Base-by-base conservation (phyloP, 2,113 vertebrate genomes). In the Pteropus alecto region DNA sequence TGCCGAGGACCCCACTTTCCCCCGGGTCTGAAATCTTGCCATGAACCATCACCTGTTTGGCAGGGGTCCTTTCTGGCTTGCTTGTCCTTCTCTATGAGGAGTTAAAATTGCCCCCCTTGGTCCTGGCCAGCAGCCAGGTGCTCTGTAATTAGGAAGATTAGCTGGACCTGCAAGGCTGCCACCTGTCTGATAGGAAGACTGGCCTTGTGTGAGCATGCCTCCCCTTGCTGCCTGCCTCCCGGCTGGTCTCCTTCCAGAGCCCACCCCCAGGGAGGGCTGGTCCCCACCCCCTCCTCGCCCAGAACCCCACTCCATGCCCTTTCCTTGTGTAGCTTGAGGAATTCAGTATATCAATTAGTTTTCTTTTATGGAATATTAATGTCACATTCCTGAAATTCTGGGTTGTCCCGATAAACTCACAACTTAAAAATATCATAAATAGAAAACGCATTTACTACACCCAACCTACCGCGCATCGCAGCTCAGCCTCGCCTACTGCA, bases 131-230 rank as follows among this genome's bases (percentile, higher is more conserved):
- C 1, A 30, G 86, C 96, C 96, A 95, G 48, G n/a, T 63, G 43
- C 13, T 86, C 82, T 67, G 89, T 94, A 87, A 94, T 95, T 91
- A 92, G 96, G 74, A 94, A 58, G 89, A 93, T 91, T 91, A 92
- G 43, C 38, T 28, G 73, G 77, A 74, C 54, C n/a, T n/a, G 5
- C 3, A 38, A 78, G 73, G 81, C 88, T 94, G 85, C 91, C 93
- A 91, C 94, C 95, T 97, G 97, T 96, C 93, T 88, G 91, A 82
- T 38, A 71, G 76, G 91, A 90, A 28, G 56, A n/a, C n/a, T 6
- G 86, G 63, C 71, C 65, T 51, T 67, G 46, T 7, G 26, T 67
- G 63, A 56, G n/a, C 54, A 63, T 0, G 0, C 51, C 22, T 61
- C 14, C 76, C 61, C 65, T 67, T 61, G 18, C 65, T 82, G 65